Percentiles rank a stretch among this genome's conserved stretches.
phyloP scores from a whole-genome alignment of 2,113 vertebrate species.

The Salvelinus alpinus region DNA sequence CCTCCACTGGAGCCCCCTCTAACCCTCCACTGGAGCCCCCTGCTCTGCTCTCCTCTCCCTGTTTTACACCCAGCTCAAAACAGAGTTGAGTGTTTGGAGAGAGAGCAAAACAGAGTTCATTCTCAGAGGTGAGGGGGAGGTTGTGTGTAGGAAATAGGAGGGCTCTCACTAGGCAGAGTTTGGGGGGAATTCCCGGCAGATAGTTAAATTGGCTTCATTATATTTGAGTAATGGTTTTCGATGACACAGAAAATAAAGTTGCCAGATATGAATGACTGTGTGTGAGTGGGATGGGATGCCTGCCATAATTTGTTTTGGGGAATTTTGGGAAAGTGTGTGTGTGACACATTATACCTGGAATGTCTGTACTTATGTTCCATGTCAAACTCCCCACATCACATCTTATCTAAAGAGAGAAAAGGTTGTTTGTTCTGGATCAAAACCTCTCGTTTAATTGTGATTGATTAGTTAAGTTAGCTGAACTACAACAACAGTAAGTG shows the following conservation, averaged over 20 bases:
- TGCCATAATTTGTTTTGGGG: no score
- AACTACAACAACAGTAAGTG: no score
- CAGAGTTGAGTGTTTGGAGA: background rate
- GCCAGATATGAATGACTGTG: background rate
- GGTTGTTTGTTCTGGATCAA: no score
- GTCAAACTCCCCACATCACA: background rate
- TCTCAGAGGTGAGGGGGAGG: no score
- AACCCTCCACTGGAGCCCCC: background rate
- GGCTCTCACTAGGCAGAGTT: background rate
- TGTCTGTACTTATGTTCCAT: background rate
- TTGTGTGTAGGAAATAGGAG: background rate
- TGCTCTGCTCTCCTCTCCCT: conserved; percentile 2
- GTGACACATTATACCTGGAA: background rate
- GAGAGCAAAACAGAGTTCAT: background rate
- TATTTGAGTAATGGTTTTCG: background rate
- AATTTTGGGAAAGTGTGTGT: background rate
- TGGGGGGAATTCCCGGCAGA: background rate
- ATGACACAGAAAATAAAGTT: background rate
- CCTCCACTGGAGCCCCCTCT: no score
- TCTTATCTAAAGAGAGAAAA: background rate
- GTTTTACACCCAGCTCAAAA: conserved; percentile 27
- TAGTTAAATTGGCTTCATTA: background rate
- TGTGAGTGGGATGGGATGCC: background rate
- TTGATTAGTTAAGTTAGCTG: no score
- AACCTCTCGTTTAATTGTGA: no score